phyloP scores from a whole-genome alignment of 2,797 vertebrate species.

The Anabas testudineus region DNA sequence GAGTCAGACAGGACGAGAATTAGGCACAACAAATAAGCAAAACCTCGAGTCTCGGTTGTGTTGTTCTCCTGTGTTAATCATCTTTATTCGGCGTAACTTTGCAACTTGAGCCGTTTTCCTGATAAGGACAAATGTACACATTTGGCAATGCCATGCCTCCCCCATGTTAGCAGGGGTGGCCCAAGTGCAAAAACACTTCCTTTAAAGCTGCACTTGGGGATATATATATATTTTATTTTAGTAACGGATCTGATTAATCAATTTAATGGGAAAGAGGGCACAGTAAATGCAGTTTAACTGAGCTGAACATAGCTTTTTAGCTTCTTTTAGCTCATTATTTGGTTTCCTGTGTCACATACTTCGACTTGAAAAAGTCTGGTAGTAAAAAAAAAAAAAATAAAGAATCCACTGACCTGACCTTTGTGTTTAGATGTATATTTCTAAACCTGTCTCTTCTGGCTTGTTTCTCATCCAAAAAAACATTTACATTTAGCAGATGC shows the following conservation, averaged over 20 bases:
- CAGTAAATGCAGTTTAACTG: not conserved
- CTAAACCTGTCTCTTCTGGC: no score
- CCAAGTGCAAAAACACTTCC: not conserved
- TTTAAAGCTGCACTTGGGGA: not conserved
- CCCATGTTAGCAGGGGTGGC: no score
- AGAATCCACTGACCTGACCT: no score
- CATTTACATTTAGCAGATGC: no score
- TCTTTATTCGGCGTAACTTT: slow-evolving; percentile 11
- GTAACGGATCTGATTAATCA: not conserved
- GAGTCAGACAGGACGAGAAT: slow-evolving; percentile 19
- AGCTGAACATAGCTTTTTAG: no score
- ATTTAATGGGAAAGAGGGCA: not conserved
- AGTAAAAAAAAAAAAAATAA: no score
- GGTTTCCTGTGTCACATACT: no score
- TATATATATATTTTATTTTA: not conserved
- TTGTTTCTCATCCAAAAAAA: no score
- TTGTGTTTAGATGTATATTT: no score
- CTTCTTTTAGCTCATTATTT: no score
- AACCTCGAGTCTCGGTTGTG: not conserved
- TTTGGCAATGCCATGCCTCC: not conserved
- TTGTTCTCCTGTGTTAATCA: not conserved
- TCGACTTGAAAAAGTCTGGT: no score
- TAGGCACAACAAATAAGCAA: slow-evolving; percentile 22
- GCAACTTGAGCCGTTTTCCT: not conserved
- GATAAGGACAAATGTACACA: slow-evolving; percentile 3